Conservation (phyloP, 2,888 invertebrate genomes). For the Dendrolimus pini region DNA sequence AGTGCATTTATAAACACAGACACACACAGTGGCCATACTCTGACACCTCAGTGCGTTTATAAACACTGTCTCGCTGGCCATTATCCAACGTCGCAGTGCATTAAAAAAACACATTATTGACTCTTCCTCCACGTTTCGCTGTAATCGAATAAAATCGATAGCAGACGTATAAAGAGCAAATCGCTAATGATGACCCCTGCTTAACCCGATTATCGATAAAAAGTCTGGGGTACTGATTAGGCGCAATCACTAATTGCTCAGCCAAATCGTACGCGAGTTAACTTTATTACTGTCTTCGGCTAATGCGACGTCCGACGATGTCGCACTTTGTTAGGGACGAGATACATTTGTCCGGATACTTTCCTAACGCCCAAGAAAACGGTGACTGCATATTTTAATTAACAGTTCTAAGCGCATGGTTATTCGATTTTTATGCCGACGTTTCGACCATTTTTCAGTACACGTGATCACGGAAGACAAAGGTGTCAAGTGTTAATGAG, state of each 20-base stretch:
- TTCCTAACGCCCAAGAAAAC: background rate
- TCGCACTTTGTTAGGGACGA: slow-evolving; percentile 6
- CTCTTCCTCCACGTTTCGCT: background rate
- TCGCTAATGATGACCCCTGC: background rate
- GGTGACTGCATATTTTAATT: too few relatives aligned
- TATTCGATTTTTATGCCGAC: too few relatives aligned
- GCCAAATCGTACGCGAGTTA: slow-evolving; percentile 53
- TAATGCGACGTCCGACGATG: slow-evolving; percentile 36
- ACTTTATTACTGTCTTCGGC: slow-evolving; percentile 53
- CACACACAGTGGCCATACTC: too few relatives aligned
- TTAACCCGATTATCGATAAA: background rate
- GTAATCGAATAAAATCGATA: background rate
- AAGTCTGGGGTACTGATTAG: slow-evolving; percentile 37
- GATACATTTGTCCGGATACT: background rate
- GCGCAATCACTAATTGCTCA: slow-evolving; percentile 57
- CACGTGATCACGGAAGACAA: too few relatives aligned
- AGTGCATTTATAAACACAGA: too few relatives aligned
- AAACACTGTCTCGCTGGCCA: too few relatives aligned
- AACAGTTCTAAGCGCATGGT: too few relatives aligned
- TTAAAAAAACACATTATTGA: too few relatives aligned
- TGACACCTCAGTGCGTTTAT: too few relatives aligned
- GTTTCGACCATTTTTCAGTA: too few relatives aligned
- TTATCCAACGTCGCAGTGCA: too few relatives aligned
- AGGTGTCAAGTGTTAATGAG: too few relatives aligned
- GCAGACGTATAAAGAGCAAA: background rate